These are phyloP conservation scores for Hydrolagus colliei DNA, from an alignment of 2,797 vertebrate genomes.

Conservation along the genomic window DNA sequence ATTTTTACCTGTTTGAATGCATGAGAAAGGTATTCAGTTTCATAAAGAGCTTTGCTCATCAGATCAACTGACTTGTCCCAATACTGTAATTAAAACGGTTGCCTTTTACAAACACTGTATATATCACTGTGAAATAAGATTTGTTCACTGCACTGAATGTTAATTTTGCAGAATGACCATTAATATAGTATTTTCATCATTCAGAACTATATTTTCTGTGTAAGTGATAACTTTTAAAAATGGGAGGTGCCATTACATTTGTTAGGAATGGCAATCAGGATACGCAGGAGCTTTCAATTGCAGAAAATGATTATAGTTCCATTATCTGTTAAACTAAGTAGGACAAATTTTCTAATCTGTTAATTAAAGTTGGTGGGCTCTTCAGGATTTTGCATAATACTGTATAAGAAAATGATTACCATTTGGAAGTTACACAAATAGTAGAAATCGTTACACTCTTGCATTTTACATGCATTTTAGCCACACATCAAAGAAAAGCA, in stretches of 20 bases:
- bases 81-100: background rate
- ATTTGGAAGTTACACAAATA: background rate
- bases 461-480: background rate
- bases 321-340: background rate
- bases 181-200: background rate
- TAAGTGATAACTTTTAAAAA: background rate
- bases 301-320: background rate
- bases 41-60: conserved; percentile 15
- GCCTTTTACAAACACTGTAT: background rate
- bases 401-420: background rate
- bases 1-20: conserved; percentile 27
- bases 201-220: conserved; percentile 7
- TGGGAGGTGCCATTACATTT: background rate
- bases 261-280: background rate
- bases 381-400: background rate
- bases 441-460: conserved; percentile 1
- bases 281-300: background rate
- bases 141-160: too few species aligned
- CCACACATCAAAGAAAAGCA: too few species aligned
- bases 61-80: conserved; percentile 10
- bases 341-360: background rate
- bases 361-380: background rate
- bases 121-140: background rate
- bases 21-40: conserved; percentile 24
- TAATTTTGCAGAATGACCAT: background rate